Percentiles rank a stretch among this genome's conserved stretches.
Evolutionary conservation across 1,140 invertebrate species (phyloP).

Genomic region (Cardiocondyla obscurior): DNA sequence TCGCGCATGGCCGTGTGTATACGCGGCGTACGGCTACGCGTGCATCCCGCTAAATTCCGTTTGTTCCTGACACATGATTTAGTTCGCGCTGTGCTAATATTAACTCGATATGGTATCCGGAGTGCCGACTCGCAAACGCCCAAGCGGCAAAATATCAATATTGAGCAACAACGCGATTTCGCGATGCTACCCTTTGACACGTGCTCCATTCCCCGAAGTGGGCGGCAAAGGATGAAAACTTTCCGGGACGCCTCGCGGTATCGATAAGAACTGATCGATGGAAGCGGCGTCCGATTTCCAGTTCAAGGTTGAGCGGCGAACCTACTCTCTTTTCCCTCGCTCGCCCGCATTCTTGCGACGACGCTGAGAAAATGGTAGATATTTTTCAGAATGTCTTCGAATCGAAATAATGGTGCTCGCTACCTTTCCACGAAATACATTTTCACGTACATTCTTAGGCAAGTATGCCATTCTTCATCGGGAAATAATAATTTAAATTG

Average conservation of each 20-base stretch:
- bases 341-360: not conserved
- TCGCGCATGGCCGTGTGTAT: not conserved
- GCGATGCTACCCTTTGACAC: not conserved
- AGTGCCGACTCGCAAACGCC: not conserved
- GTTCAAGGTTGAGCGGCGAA: slow-evolving; percentile 44
- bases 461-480: not conserved
- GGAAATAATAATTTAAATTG: slow-evolving; percentile 6
- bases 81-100: slow-evolving; percentile 40
- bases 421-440: not conserved
- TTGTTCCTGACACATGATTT: slow-evolving; percentile 47
- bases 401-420: not conserved
- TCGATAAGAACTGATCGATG: slow-evolving; percentile 48
- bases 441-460: not conserved
- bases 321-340: not conserved
- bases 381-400: slow-evolving; percentile 9
- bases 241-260: not conserved
- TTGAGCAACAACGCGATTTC: slow-evolving; percentile 12
- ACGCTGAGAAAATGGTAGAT: not conserved
- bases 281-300: not conserved
- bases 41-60: slow-evolving; percentile 16
- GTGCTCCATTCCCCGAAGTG: not conserved
- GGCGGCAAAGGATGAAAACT: slow-evolving; percentile 2
- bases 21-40: not conserved
- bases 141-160: slow-evolving; percentile 28
- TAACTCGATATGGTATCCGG: slow-evolving; percentile 20